phyloP scores from a whole-genome alignment of 2,797 vertebrate species.

The Acanthiza pusilla region DNA sequence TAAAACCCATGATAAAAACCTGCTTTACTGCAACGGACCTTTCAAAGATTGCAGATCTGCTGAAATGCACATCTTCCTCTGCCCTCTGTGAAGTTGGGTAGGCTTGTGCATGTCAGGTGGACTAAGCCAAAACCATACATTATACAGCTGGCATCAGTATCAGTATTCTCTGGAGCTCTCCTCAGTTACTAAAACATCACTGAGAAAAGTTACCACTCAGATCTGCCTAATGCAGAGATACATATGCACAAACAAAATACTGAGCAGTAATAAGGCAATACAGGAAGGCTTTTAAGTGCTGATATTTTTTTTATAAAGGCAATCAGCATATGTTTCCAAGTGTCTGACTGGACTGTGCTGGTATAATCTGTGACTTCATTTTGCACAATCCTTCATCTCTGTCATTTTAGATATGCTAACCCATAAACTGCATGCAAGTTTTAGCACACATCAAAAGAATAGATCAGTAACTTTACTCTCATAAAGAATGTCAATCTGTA shows the following conservation, averaged over 20 bases:
- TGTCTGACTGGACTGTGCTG: not conserved
- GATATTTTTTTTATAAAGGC: not conserved
- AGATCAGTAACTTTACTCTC: not conserved
- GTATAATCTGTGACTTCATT: not conserved
- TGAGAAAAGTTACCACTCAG: not conserved
- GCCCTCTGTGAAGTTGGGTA: not conserved
- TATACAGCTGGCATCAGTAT: not conserved
- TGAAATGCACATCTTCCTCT: not conserved
- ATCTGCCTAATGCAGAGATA: slow-evolving; percentile 3
- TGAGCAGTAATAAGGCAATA: not conserved
- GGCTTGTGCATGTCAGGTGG: not conserved
- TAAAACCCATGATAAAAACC: not conserved
- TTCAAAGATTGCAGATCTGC: not conserved
- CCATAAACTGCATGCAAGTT: not conserved
- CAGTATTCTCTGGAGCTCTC: not conserved
- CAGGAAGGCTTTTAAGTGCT: not conserved
- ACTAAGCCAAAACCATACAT: not conserved
- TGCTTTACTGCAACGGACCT: not conserved
- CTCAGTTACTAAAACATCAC: not conserved
- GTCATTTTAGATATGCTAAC: not conserved
- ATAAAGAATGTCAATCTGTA: not conserved
- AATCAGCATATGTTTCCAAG: not conserved
- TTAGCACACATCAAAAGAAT: not conserved
- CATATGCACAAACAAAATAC: not conserved
- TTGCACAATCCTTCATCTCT: slow-evolving; percentile 1